Conservation (phyloP, 2,113 vertebrate genomes). For the Psittacus erithacus region DNA sequence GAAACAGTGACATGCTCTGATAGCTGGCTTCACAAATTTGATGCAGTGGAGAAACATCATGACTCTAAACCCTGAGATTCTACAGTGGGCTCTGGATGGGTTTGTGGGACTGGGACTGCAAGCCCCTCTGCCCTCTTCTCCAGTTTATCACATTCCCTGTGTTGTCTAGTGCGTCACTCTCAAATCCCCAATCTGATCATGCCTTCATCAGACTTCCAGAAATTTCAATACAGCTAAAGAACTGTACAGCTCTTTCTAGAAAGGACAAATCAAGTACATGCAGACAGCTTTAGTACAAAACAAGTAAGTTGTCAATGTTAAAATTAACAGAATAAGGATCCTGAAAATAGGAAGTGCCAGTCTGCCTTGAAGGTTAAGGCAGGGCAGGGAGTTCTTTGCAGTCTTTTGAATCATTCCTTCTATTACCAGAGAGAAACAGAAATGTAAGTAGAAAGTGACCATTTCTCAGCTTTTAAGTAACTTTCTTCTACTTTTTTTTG, state of each 20-base stretch:
- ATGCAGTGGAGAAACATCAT: neutral
- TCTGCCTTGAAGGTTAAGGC: neutral
- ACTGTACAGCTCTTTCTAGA: neutral
- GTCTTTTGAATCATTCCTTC: neutral
- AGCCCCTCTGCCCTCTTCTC: neutral
- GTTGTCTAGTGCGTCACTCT: neutral
- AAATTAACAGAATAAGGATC: neutral
- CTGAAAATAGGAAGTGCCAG: neutral
- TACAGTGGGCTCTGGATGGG: neutral
- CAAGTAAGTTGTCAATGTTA: neutral
- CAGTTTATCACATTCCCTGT: neutral
- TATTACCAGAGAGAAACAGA: neutral
- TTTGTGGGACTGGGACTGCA: neutral
- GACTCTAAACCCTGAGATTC: neutral
- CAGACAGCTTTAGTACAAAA: neutral
- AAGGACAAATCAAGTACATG: neutral
- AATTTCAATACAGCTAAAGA: neutral
- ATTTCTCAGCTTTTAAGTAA: neutral
- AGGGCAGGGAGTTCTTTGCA: neutral
- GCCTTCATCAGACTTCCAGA: neutral
- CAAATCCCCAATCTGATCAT: neutral
- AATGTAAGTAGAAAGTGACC: neutral
- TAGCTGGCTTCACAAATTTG: neutral
- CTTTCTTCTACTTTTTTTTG: neutral
- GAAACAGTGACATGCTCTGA: rapidly evolving